Evolutionary conservation across 2,113 vertebrate genomes (phyloP).

Genomic region (Ibidorhyncha struthersii): DNA sequence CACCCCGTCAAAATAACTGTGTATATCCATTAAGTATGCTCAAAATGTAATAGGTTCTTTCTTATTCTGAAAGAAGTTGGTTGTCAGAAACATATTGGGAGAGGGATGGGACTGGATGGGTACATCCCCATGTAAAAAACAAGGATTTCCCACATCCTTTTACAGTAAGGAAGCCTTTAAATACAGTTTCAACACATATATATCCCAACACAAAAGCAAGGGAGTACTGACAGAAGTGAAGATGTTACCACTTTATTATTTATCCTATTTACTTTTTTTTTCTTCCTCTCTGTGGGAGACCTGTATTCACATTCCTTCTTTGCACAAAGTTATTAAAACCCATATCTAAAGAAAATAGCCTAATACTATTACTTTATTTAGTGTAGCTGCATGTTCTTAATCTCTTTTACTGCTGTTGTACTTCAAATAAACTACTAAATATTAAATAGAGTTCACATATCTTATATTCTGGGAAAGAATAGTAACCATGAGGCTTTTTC

Average conservation of each 20-base stretch:
- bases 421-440: neutral
- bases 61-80: neutral
- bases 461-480: neutral
- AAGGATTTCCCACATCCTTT: neutral
- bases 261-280: neutral
- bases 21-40: neutral
- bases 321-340: neutral
- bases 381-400: neutral
- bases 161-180: neutral
- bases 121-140: neutral
- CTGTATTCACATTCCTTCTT: neutral
- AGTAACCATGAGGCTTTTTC: neutral
- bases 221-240: neutral
- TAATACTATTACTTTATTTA: neutral
- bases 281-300: neutral
- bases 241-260: neutral
- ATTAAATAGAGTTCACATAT: neutral
- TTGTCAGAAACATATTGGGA: neutral
- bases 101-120: neutral
- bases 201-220: neutral
- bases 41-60: neutral
- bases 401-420: neutral
- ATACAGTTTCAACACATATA: neutral
- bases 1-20: accelerated
- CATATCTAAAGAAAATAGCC: neutral